Conservation (phyloP, 2,797 vertebrate genomes). For the Acridotheres tristis region DNA sequence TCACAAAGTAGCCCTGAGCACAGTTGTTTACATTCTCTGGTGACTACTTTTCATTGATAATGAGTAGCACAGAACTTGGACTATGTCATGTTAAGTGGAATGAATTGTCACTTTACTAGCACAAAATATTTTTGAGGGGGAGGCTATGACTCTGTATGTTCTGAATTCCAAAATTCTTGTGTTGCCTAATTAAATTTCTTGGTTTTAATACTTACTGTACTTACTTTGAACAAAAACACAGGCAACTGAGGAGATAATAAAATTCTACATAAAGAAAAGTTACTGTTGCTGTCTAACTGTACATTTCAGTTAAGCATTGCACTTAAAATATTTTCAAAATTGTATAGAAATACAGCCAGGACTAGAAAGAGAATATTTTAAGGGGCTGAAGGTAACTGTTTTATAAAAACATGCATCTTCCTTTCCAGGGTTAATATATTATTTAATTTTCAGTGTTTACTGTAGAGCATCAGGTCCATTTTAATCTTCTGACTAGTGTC, state of each 20-base stretch:
- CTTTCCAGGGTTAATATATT: background rate
- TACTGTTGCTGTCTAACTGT: background rate
- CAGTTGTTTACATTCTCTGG: background rate
- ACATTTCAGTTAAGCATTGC: background rate
- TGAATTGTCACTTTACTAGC: background rate
- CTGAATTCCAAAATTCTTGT: background rate
- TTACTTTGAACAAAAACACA: conserved; percentile 12
- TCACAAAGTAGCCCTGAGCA: conserved; percentile 10
- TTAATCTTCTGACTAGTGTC: background rate
- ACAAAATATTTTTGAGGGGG: background rate
- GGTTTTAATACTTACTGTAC: background rate
- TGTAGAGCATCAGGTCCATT: background rate
- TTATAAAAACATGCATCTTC: background rate
- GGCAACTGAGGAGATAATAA: background rate
- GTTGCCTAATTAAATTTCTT: background rate
- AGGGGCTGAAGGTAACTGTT: background rate
- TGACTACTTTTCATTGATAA: conserved; percentile 15
- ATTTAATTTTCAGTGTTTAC: background rate
- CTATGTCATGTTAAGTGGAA: background rate
- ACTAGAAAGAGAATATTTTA: background rate
- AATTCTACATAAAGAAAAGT: background rate
- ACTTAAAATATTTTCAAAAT: background rate
- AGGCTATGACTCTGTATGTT: background rate
- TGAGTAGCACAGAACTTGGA: background rate
- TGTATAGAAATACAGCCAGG: background rate